Evolutionary conservation across 2,113 vertebrate genomes (phyloP).

Genomic region (Collichthys lucidus): DNA sequence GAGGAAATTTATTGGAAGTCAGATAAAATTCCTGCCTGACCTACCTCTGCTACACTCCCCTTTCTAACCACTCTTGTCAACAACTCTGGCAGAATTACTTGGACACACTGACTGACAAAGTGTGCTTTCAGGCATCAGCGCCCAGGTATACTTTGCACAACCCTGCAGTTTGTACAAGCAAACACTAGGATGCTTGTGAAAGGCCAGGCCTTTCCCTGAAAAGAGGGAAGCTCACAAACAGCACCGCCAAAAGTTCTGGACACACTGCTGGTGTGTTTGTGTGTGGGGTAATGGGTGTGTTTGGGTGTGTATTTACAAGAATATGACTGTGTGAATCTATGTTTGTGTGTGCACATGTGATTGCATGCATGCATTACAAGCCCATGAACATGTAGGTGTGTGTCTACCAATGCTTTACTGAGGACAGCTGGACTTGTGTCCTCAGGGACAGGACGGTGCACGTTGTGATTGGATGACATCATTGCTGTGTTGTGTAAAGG

Average conservation of each 20-base stretch:
- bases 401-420: constrained; percentile 22
- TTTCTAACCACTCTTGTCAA: constrained; percentile 64
- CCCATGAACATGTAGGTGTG: constrained; percentile 14
- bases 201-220: constrained; percentile 69
- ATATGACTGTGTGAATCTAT: constrained; percentile 48
- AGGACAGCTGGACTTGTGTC: constrained; percentile 70
- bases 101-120: constrained; percentile 67
- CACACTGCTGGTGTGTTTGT: constrained; percentile 69
- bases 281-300: constrained; percentile 56
- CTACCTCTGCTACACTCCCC: constrained; percentile 18
- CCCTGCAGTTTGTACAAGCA: constrained; percentile 70
- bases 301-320: constrained; percentile 50
- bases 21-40: constrained; percentile 51
- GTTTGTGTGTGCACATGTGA: constrained; percentile 36
- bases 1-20: constrained; percentile 37
- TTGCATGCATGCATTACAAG: constrained; percentile 19
- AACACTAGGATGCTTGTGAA: constrained; percentile 79
- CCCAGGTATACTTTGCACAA: constrained; percentile 71
- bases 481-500: constrained; percentile 47
- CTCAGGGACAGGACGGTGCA: constrained; percentile 48
- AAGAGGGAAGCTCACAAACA: constrained; percentile 55
- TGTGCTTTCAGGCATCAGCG: constrained; percentile 69
- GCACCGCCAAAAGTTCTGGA: constrained; percentile 52
- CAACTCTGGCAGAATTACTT: constrained; percentile 62
- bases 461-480: constrained; percentile 58